A percentile compares a stretch with the other conserved stretches of the same genome.
phyloP scores from a whole-genome alignment of 2,113 vertebrate species.

The Trachemys scripta region DNA sequence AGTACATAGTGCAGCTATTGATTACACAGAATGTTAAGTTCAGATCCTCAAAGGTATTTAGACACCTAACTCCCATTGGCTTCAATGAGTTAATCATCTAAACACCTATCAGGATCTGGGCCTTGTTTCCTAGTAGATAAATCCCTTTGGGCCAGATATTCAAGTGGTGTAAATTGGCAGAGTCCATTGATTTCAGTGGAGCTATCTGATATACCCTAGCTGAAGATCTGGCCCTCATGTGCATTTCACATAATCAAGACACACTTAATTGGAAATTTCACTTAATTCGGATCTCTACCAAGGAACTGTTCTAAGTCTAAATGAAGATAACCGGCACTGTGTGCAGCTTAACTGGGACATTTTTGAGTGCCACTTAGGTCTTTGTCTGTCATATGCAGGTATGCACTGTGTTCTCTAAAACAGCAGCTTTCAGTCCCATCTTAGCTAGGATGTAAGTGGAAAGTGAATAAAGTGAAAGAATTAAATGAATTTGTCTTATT shows the following conservation, averaged over 20 bases:
- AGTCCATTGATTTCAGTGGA: not conserved
- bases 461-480: not conserved
- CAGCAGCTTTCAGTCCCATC: not conserved
- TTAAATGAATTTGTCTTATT: not conserved
- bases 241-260: not conserved
- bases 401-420: not conserved
- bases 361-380: not conserved
- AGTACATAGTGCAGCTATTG: not conserved
- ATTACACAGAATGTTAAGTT: too few species aligned
- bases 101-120: not conserved
- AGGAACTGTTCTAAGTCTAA: not conserved
- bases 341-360: not conserved
- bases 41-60: too few species aligned
- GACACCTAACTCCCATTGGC: not conserved
- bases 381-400: not conserved
- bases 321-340: not conserved
- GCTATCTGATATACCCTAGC: not conserved
- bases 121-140: not conserved
- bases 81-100: not conserved
- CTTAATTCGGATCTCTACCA: not conserved
- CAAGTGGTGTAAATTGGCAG: not conserved
- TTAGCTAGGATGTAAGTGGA: not conserved
- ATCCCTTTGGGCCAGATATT: not conserved
- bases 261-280: not conserved
- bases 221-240: not conserved